Base-by-base conservation (phyloP, 2,797 vertebrate genomes). In the Acanthurus lineatus region DNA sequence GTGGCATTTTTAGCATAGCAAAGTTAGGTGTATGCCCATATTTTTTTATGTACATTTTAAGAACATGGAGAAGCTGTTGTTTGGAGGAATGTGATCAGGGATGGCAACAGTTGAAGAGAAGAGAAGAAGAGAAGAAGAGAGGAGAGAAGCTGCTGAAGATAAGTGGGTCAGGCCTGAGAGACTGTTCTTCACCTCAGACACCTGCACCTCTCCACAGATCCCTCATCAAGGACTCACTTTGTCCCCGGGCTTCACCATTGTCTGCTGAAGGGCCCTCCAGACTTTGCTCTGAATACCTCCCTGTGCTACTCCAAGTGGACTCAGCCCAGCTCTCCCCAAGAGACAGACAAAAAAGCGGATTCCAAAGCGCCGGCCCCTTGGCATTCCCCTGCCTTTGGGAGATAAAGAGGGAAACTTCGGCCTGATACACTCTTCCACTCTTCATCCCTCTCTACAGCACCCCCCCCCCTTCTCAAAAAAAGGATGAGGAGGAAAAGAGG, bases 141-240 rank as follows among this genome's bases (percentile, higher is more conserved):
- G 60, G 76, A 79, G 78, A 73, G 72, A 73, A 87, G 89, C 80
- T 79, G 68, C 79, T 79, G 67, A 40, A 86, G 88, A 89, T 86
- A 90, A 93, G 90, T 90, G 83, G 91, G 85, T 89, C 86, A 87
- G 63, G 78, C 76, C 87, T 66, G 88, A 90, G 89, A 88, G 88
- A 89, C 76, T 53, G 86, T 77, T 92, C 89, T 92, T 92, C 92
- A 93, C 93, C 91, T 92, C 91, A 92, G 92, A 94, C 94, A 94
- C 93, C 94, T 96, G 95, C 94, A 93, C 86, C 92, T 95, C 93
- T 95, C 91, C 83, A 92, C 80, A 88, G 91, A 92, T 95, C 90
- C 94, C 92, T 94, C 94, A 95, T 97, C 93, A 96, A 95, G 96
- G 94, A 95, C 93, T 96, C 94, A 92, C 94, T 96, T 92, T 95